These are phyloP conservation scores for Xestia c-nigrum DNA, from an alignment of 2,888 invertebrate species.

Conservation along the genomic window DNA sequence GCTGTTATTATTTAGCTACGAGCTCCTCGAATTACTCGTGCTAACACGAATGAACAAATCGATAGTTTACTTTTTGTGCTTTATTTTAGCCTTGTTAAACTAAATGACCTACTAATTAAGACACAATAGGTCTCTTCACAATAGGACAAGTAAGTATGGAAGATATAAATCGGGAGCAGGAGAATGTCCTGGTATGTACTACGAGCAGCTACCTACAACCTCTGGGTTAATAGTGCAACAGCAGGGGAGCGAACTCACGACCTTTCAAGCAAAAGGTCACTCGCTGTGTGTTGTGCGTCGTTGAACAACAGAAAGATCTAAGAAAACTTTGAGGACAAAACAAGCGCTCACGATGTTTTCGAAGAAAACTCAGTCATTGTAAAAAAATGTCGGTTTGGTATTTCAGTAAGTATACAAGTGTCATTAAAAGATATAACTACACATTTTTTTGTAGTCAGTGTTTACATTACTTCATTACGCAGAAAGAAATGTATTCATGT, in stretches of 20 bases:
- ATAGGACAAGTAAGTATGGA: too few relatives aligned
- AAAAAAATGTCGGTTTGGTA: conserved; percentile 19
- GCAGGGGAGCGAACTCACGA: background rate
- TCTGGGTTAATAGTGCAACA: background rate
- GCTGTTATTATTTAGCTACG: too few relatives aligned
- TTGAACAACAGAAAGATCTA: background rate
- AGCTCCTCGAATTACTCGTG: too few relatives aligned
- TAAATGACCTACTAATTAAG: too few relatives aligned
- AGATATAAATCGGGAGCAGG: too few relatives aligned
- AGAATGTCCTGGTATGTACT: background rate
- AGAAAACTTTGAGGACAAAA: conserved; percentile 1
- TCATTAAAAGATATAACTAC: background rate
- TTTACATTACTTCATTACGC: conserved; percentile 3
- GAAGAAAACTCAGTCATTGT: conserved; percentile 1
- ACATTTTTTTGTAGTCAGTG: background rate
- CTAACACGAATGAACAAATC: too few relatives aligned
- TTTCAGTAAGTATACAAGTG: background rate
- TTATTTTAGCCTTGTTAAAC: too few relatives aligned
- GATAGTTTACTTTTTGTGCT: too few relatives aligned
- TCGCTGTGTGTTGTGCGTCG: background rate
- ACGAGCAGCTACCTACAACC: background rate
- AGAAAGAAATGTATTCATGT: conserved; percentile 2
- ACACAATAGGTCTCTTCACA: too few relatives aligned
- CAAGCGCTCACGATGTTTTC: background rate
- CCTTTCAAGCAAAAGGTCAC: background rate